Base-by-base conservation (phyloP, 2,113 vertebrate species). In the Psittacula cyanocephala region DNA sequence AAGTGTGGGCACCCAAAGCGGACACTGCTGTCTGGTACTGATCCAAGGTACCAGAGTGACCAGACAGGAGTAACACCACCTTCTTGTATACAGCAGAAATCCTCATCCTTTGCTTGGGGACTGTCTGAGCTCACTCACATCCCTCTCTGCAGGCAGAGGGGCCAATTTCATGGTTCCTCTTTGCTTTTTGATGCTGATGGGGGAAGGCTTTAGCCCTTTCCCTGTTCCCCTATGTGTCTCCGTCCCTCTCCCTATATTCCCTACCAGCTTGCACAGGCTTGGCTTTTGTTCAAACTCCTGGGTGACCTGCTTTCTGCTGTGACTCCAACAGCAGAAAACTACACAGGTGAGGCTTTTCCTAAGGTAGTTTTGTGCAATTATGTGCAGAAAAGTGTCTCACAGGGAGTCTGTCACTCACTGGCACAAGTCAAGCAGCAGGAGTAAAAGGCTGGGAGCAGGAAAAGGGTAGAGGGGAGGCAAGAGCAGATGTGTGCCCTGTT, bases 401-500 rank as follows among this genome's bases (percentile, higher is more conserved):
- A 39, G 31, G 24, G 35, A 3, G 15, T 65, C 71, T 77, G 44
- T 23, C 35, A 19, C 76, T 62, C 49, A 33, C 49, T 53, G 41
- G 9, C 80, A 74, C 39, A 77, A 77, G 29, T 44, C 55, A 70
- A 83, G 49, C 1, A 13, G 11, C 31, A 80, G 47, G 12, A 80
- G 4, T 29, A 90, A 85, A 82, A 31, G 33, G 2, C 15, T 57
- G 43, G 24, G 18, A 77, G 59, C 2, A 3, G 8, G 22, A 20
- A 84, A 22, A 71, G 23, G 13, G 27, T 20, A 77, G 71, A 84
- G 16, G 4, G 39, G 43, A 65, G 12, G 39, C 27, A 82, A 44
- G 13, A 62, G 25, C 1, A 2, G 25, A 16, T 1, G 1, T 33
- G 13, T 52, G 9, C 33, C 29, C 39, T 76, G 0, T 33, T 68